Evolutionary conservation across 2,113 vertebrate genomes (phyloP).

Genomic region (Sclerurus mexicanus): DNA sequence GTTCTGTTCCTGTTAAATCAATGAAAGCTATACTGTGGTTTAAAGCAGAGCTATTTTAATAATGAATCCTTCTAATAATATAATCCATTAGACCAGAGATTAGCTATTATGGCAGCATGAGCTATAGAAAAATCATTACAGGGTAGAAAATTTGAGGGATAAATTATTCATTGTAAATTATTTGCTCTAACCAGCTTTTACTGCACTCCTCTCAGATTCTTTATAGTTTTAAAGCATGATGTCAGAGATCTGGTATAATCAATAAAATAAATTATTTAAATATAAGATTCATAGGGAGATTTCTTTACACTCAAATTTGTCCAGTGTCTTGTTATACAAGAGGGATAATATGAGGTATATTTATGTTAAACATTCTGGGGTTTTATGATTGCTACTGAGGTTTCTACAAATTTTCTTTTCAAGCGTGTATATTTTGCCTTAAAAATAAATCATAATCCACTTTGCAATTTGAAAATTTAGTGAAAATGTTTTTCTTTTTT

Average conservation of each 20-base stretch:
- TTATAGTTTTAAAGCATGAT: background rate
- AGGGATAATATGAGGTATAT: background rate
- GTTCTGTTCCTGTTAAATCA: background rate
- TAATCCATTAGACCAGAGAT: background rate
- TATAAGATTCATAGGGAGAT: background rate
- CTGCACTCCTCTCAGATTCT: background rate
- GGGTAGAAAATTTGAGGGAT: background rate
- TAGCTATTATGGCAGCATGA: background rate
- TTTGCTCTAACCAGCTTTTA: background rate
- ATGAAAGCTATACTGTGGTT: background rate
- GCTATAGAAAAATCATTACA: conserved; percentile 10
- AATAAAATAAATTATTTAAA: conserved; percentile 9
- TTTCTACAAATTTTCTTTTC: background rate
- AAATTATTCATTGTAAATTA: conserved; percentile 35
- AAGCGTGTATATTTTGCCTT: background rate
- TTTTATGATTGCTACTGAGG: background rate
- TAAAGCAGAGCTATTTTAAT: background rate
- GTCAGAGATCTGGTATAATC: background rate
- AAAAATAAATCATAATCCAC: background rate
- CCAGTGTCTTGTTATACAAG: background rate
- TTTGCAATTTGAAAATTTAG: background rate
- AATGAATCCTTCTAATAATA: background rate
- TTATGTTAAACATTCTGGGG: background rate
- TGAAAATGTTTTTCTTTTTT: background rate
- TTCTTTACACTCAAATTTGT: background rate